Base-by-base conservation (phyloP, 2,797 vertebrate species). In the Danio tinwini region DNA sequence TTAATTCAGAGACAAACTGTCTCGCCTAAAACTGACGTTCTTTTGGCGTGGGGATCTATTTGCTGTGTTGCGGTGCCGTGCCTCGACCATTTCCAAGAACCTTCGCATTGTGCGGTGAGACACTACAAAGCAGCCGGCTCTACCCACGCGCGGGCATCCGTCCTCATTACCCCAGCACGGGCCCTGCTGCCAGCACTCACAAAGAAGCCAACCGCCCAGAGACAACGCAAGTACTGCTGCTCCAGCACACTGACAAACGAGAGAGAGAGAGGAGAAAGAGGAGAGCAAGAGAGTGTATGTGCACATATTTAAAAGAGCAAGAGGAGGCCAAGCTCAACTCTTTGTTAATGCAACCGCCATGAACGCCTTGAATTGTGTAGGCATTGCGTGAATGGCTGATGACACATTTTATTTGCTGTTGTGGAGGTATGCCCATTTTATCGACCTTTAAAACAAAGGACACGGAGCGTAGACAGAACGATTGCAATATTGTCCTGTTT, bases 1-100 rank as follows among this genome's bases (percentile, higher is more conserved):
- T 84, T 87, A 86, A 86, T 87, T 88, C 87, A 87, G 86, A 83
- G 81, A 86, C 82, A 85, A 88, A 86, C 82, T 78, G 86, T 81
- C 82, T 81, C 63, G 76, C 70, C 80, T 81, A 81, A 80, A 84
- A 80, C 76, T 67, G 78, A 72, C 64, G 50, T 82, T 80, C 78
- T 75, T 78, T 71, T 81, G 82, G 85, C 76, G 59, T 76, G 59
- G 75, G 80, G 83, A 80, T 84, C 74, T 82, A 80, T 85, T 82
- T 81, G 75, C 84, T 55, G 70, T 80, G 78, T 73, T 75, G 84
- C 63, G 42, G 74, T 74, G 76, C 76, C 47, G 68, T 71, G 75
- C 71, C 77, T 82, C 73, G 77, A 64, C 76, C 83, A 78, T 82
- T 79, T 84, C 73, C 76, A 87, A 82, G 81, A 86, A 85, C 82